Base-by-base conservation (phyloP, 2,797 vertebrate genomes). In the Atherinosoma microstoma region DNA sequence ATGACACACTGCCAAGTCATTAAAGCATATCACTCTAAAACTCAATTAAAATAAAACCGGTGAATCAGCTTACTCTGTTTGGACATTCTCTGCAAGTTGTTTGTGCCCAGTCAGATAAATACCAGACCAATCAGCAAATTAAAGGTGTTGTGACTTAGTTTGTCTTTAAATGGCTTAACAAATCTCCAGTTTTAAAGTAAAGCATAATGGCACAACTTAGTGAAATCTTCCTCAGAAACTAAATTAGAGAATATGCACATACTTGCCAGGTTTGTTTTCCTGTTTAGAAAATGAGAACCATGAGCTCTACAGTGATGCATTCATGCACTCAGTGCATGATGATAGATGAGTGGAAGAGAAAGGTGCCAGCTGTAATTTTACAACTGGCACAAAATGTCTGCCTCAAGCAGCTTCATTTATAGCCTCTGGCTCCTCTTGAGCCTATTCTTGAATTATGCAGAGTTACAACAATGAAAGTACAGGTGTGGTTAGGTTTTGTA, bases 1-100 rank as follows among this genome's bases (percentile, higher is more conserved):
- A 45, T 11, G 45, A 76, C 68, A 76, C 67, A 70, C 66, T 73
- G 86, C 85, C 88, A 91, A 87, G 79, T 80, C 79, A 86, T 81
- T 83, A 79, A 82, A 62, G 71, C 75, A 45, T 76, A 83, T 84
- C 45, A 45, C 49, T 75, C 54, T 53, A 53, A 76, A 89, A 90
- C 64, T 75, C 60, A 75, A 80, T 89, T 76, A 82, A 72, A 67
- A 45, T 49, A 75, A 71, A 89, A 84, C 59, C 45, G 60, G 64
- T 71, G 80, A 85, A 78, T 91, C 79, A 87, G 81, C 76, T 77
- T 58, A 53, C 78, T 84, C 40, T 38, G 36, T 74, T 60, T 67
- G 75, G 73, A 73, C 64, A 65, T 56, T 63, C 35, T n/a, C 56
- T 70, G n/a, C 2, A 56, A 76, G 67, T 59, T 20, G 36, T 66